A percentile compares a stretch with the other conserved stretches of the same genome.
phyloP scores from a whole-genome alignment of 2,888 invertebrate genomes.

The Dioctria linearis region DNA sequence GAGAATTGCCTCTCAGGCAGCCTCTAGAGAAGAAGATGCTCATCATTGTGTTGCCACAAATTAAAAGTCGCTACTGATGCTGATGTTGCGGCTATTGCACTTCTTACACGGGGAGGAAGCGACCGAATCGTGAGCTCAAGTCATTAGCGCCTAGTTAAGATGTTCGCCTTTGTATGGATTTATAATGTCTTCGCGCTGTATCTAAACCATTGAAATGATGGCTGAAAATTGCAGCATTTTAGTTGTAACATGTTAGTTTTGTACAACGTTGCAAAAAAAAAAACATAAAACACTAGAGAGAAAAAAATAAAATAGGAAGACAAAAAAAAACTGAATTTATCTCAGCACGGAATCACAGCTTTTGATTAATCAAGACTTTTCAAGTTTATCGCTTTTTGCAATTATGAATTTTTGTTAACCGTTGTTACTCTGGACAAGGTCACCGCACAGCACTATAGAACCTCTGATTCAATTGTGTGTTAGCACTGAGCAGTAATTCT shows the following conservation, averaged over 20 bases:
- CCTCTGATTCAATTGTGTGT: no score
- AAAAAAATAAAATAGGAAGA: background rate
- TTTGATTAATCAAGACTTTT: slow-evolving; percentile 3
- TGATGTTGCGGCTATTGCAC: background rate
- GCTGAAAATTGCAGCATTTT: slow-evolving; percentile 10
- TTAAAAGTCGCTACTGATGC: no score
- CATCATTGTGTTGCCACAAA: background rate
- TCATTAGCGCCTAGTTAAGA: slow-evolving; percentile 39
- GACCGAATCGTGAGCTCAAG: slow-evolving; percentile 32
- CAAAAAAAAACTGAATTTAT: background rate
- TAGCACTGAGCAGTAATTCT: no score
- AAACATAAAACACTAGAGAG: no score
- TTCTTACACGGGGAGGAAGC: slow-evolving; percentile 8
- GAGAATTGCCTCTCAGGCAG: slow-evolving; percentile 36
- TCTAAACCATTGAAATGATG: background rate
- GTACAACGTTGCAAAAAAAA: background rate
- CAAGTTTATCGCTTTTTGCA: background rate
- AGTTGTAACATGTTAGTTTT: background rate
- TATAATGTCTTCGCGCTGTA: background rate
- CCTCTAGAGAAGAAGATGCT: background rate
- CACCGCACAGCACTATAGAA: background rate
- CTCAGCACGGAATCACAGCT: background rate
- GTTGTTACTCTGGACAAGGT: background rate
- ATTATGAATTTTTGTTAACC: background rate
- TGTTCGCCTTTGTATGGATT: background rate